phyloP scores from a whole-genome alignment of 2,888 invertebrate genomes.

The Diaperis boleti region DNA sequence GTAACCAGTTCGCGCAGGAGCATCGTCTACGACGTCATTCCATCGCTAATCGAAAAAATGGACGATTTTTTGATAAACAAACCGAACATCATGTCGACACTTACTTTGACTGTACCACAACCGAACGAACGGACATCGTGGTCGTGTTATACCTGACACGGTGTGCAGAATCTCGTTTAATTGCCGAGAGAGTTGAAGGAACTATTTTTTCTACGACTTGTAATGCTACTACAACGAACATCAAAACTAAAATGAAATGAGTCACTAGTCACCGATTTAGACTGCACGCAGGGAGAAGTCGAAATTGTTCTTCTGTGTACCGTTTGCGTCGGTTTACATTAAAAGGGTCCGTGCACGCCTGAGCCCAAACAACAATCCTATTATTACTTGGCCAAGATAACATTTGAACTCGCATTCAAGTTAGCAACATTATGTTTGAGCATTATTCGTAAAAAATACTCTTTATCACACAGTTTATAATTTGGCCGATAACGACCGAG shows the following conservation, averaged over 20 bases:
- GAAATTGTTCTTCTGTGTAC: conserved; percentile 29
- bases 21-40: conserved; percentile 23
- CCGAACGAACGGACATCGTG: conserved; percentile 14
- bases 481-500: conserved; percentile 23
- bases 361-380: conserved; percentile 22
- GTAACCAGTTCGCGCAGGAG: conserved; percentile 31
- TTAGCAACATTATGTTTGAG: conserved; percentile 29
- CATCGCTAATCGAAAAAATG: conserved; percentile 9
- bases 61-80: conserved; percentile 3
- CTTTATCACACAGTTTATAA: conserved; percentile 34
- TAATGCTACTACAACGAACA: conserved; percentile 38
- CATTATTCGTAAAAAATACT: conserved; percentile 25
- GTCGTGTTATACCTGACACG: conserved; percentile 33
- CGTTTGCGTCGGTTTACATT: conserved; percentile 30
- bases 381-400: conserved; percentile 31
- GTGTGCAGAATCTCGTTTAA: conserved; percentile 25
- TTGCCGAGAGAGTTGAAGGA: conserved; percentile 28
- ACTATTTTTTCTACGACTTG: conserved; percentile 22
- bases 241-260: conserved; percentile 54
- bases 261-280: conserved; percentile 55
- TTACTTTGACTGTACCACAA: conserved; percentile 6
- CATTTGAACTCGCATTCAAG: conserved; percentile 33
- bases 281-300: conserved; percentile 52
- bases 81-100: conserved; percentile 3
- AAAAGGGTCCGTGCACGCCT: conserved; percentile 23